Conservation (phyloP, 1,140 invertebrate genomes). For the Euwallacea fornicatus region DNA sequence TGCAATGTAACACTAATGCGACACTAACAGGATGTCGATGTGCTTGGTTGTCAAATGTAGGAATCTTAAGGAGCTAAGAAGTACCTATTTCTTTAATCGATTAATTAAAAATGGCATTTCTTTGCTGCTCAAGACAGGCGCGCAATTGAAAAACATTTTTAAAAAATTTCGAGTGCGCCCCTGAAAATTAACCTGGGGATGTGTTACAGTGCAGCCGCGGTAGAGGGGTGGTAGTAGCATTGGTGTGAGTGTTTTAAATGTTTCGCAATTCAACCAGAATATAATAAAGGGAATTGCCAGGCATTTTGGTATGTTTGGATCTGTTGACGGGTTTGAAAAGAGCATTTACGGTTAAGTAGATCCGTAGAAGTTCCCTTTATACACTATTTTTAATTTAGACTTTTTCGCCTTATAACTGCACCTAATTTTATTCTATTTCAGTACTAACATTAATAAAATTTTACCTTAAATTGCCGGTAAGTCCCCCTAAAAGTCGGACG, state of each 20-base stretch:
- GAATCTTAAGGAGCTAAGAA: no score
- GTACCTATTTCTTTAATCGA: no score
- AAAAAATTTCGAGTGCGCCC: no score
- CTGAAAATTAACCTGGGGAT: slow-evolving; percentile 40
- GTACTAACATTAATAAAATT: slow-evolving; percentile 23
- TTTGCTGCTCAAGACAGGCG: no score
- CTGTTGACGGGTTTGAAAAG: slow-evolving; percentile 21
- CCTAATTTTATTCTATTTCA: slow-evolving; percentile 33
- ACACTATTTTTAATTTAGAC: slow-evolving; percentile 21
- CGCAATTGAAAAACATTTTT: no score
- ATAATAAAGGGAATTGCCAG: slow-evolving; percentile 21
- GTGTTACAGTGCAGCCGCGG: slow-evolving; percentile 54
- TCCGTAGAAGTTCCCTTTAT: slow-evolving; percentile 22
- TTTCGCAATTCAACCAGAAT: slow-evolving; percentile 16
- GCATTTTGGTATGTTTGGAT: slow-evolving; percentile 31
- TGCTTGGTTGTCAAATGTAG: slow-evolving; percentile 40
- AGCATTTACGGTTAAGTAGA: slow-evolving; percentile 35
- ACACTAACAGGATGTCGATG: slow-evolving; percentile 48
- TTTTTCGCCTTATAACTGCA: slow-evolving; percentile 31
- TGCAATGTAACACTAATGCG: slow-evolving; percentile 54
- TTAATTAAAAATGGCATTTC: no score
- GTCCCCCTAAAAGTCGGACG: no score
- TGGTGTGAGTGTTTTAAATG: slow-evolving; percentile 34
- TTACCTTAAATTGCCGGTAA: no score
- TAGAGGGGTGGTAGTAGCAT: slow-evolving; percentile 43